Base-by-base conservation (phyloP, 1,140 invertebrate species). In the Zaprionus camerounensis region DNA sequence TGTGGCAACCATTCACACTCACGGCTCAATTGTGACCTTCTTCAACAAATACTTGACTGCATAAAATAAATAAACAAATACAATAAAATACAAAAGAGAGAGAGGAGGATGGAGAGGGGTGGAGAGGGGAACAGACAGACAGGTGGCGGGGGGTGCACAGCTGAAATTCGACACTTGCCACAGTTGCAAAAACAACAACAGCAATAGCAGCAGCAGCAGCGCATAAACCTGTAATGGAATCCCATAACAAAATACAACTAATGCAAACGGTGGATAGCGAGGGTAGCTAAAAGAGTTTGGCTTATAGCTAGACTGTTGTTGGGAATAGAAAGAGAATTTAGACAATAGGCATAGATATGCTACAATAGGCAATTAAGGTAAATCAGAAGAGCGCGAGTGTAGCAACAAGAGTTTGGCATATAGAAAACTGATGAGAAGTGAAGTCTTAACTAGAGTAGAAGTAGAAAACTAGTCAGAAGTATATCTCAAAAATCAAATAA, bases 201-300 rank as follows among this genome's bases (percentile, higher is more conserved):
- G 1, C 20, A 20, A 1, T 20, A 20, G 3, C 66, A 64, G 9
- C 9, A 31, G 46, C 46, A 64, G 28, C 28, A 34, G 31, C 46
- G 41, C 64, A 67, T 84, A 88, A 88, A 81, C 85, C 85, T 84
- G 84, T 88, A 88, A 72, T 58, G 66, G 56, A 79, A 71, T 34
- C 44, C 79, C 65, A 51, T 57, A 61, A 46, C 41, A 46, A 46
- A 44, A 59, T 51, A 38, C 15, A 41, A 41, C 68, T 31, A 53
- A 66, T 38, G 28, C 55, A 63, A 22, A 15, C 61, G 20, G 15
- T 61, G 44, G 61, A 46, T 7, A 20, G 5, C 73, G 61, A 72
- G 66, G 58, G 58, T 41, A n/a, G 49, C n/a, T 20, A 1, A 2
- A 46, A 46, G 1, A 46, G n/a, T 28, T 69, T 4, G 51, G 0